Evolutionary conservation across 2,888 invertebrate genomes (phyloP).

Genomic region (Trilocha varians): DNA sequence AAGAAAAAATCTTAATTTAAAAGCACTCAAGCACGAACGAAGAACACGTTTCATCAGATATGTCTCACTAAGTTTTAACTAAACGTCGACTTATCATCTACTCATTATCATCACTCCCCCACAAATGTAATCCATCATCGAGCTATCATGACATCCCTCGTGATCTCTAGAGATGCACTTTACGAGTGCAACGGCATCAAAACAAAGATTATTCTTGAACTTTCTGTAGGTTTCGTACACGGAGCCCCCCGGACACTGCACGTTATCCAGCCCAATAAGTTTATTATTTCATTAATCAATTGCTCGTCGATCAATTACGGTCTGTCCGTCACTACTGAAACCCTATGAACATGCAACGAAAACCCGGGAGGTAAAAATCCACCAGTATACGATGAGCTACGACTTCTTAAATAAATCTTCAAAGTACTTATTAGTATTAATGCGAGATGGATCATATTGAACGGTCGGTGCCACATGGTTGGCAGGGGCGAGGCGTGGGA

Average conservation of each 20-base stretch:
- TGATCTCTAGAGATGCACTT: constrained; percentile 8
- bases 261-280: constrained; percentile 24
- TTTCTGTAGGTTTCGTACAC: constrained; percentile 1
- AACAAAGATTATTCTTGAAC: too few species aligned
- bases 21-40: background rate
- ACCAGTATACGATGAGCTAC: constrained; percentile 35
- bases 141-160: constrained; percentile 3
- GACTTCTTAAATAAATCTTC: constrained; percentile 14
- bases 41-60: background rate
- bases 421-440: constrained; percentile 17
- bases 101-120: constrained; percentile 5
- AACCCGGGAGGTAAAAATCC: constrained; percentile 55
- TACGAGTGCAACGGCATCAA: constrained; percentile 14
- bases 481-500: constrained; percentile 46
- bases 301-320: constrained; percentile 60
- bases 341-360: constrained; percentile 54
- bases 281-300: constrained; percentile 59
- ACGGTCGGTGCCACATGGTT: constrained; percentile 56
- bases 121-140: constrained; percentile 7
- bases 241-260: constrained; percentile 17
- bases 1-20: background rate
- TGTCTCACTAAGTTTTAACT: background rate
- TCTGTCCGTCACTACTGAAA: constrained; percentile 50
- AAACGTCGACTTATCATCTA: background rate
- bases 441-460: constrained; percentile 30